These are phyloP conservation scores for Oedothorax gibbosus DNA, from an alignment of 1,140 invertebrate genomes.

Conservation along the genomic window DNA sequence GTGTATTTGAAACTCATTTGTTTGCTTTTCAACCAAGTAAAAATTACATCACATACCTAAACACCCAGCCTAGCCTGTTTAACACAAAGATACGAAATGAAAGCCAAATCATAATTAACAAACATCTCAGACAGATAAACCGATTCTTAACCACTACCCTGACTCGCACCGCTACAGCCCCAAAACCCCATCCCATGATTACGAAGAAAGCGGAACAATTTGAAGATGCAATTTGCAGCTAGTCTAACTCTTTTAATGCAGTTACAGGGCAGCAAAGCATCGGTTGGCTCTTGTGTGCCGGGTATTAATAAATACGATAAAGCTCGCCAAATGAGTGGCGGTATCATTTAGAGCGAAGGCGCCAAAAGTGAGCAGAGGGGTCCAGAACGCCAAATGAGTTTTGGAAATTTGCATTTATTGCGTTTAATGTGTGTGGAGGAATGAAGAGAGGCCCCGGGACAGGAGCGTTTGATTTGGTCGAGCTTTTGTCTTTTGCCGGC, in stretches of 20 bases:
- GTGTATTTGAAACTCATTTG: too few species aligned
- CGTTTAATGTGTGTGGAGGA: constrained; percentile 40
- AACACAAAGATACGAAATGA: too few species aligned
- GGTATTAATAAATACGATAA: constrained; percentile 60
- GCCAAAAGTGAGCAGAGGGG: constrained; percentile 40
- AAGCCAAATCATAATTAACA: too few species aligned
- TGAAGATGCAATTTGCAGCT: constrained; percentile 55
- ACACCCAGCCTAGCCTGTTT: too few species aligned
- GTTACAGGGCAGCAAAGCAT: constrained; percentile 7
- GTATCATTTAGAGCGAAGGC: constrained; percentile 51
- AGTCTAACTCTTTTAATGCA: constrained; percentile 57
- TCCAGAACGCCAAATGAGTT: constrained; percentile 55
- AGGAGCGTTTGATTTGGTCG: constrained; percentile 40
- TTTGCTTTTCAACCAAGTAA: too few species aligned
- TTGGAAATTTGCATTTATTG: constrained; percentile 60
- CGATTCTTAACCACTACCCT: neutral
- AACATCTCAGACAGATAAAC: too few species aligned
- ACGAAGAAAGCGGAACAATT: constrained; percentile 51
- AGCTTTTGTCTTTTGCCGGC: constrained; percentile 51
- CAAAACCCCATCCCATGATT: too few species aligned
- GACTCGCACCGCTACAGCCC: constrained; percentile 32
- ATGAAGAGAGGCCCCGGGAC: constrained; percentile 44
- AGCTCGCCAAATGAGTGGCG: constrained; percentile 53
- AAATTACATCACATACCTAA: too few species aligned
- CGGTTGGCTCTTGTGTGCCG: neutral